Base-by-base conservation (phyloP, 2,888 invertebrate genomes). In the Magallana nippona region DNA sequence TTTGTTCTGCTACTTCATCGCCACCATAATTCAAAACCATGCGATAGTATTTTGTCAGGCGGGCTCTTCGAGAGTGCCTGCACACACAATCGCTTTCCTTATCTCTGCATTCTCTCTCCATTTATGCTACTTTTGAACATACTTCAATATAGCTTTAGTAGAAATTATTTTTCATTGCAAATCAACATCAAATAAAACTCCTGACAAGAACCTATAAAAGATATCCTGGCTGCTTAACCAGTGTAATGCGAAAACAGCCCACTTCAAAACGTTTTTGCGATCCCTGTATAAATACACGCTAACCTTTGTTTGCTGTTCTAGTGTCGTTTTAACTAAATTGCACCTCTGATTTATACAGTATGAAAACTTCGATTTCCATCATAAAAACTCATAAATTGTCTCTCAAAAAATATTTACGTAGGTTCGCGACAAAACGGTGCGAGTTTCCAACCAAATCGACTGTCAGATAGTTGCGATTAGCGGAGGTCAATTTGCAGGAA, bases 311-410 rank as follows among this genome's bases (percentile, higher is more conserved):
- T 78, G 82, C 62, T 79, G 57, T 84, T 86, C 63, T 84, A 82
- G 85, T 86, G 83, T 83, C 85, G 58, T 82, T 80, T 79, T 84
- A 60, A 79, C 82, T 84, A 86, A 84, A 86, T 84, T 86, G 82
- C 79, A 82, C 77, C 78, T 60, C 82, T 84, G 85, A 86, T 86
- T 86, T 86, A 86, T 82, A 86, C 85, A 84, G 77, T 86, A 84
- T 60, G 79, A 83, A 84, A 86, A 79, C 83, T 79, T 83, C 77
- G 58, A 78, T 60, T 57, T 78, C 84, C 58, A 82, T 82, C 82
- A 80, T 86, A 86, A 86, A 44, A 86, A 80, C 81, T 84, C 86
- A 84, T 86, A 86, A 86, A 86, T 83, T 81, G 83, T 71, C 55
- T 63, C 81, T 84, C 82, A 83, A 79, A 86, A 86, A 86, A 86